A percentile compares a stretch with the other conserved stretches of the same genome.
These are phyloP conservation scores for Lacanobia wlatinum DNA, from an alignment of 2,888 invertebrate species.

Conservation along the genomic window DNA sequence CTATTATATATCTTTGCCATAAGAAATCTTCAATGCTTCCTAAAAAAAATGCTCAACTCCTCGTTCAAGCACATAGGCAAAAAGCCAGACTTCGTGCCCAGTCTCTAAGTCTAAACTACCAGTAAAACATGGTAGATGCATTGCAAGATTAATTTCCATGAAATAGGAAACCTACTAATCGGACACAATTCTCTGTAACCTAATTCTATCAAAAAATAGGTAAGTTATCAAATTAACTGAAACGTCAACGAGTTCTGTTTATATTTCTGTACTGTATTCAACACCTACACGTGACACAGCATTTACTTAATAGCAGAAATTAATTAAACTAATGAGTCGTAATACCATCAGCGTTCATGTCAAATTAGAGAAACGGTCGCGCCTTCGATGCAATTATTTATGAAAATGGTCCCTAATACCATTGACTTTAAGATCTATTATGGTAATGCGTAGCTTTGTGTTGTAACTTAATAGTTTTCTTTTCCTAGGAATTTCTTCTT, in stretches of 20 bases:
- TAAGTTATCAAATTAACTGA: neutral
- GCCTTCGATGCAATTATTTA: constrained; percentile 17
- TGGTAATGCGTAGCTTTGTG: neutral
- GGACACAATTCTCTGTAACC: neutral
- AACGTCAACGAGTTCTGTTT: neutral
- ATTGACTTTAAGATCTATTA: neutral
- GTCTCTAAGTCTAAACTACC: no score
- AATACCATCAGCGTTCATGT: constrained; percentile 30
- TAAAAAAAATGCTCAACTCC: no score
- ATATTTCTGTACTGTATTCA: neutral
- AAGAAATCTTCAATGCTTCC: no score
- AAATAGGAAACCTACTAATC: neutral
- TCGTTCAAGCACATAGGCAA: no score
- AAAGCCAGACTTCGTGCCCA: no score
- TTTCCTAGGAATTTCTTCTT: neutral
- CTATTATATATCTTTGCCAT: no score
- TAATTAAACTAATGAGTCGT: constrained; percentile 33
- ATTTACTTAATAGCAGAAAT: constrained; percentile 19
- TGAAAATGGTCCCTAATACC: constrained; percentile 19
- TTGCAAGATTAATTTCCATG: no score
- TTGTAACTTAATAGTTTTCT: constrained; percentile 5
- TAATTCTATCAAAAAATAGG: neutral
- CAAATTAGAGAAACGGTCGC: constrained; percentile 31
- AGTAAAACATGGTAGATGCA: no score
- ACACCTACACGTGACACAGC: constrained; percentile 6